Conservation (phyloP, 1,140 invertebrate genomes). For the Drosophila pallidifrons region DNA sequence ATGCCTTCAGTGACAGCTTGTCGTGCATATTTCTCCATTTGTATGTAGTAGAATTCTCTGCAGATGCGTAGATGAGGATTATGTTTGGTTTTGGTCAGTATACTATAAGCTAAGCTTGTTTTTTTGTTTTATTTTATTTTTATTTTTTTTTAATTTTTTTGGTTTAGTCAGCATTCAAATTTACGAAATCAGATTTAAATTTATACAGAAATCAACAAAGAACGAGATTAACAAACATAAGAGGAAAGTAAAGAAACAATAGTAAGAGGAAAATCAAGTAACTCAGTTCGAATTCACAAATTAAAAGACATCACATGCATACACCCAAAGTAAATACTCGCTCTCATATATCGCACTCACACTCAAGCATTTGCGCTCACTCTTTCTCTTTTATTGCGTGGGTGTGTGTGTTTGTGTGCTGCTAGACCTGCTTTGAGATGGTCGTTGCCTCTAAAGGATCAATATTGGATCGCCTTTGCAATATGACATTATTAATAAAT, state of each 20-base stretch:
- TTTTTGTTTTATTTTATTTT: slow-evolving; percentile 33
- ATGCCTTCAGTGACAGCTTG: slow-evolving; percentile 98
- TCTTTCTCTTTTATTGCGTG: slow-evolving; percentile 2
- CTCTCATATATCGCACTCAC: slow-evolving; percentile 8
- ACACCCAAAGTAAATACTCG: slow-evolving; percentile 34
- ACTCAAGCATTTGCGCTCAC: background rate
- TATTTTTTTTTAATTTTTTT: slow-evolving; percentile 28
- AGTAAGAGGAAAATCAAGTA: slow-evolving; percentile 35
- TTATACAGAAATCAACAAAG: slow-evolving; percentile 26
- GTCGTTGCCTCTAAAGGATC: slow-evolving; percentile 46
- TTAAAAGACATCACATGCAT: slow-evolving; percentile 37
- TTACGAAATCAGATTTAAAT: slow-evolving; percentile 64
- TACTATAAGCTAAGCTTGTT: slow-evolving; percentile 57
- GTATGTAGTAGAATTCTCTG: slow-evolving; percentile 99
- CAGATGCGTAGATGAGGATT: slow-evolving; percentile 86
- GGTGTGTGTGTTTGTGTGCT: slow-evolving; percentile 15
- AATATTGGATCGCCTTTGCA: slow-evolving; percentile 79
- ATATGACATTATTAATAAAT: slow-evolving; percentile 84
- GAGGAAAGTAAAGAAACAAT: slow-evolving; percentile 25
- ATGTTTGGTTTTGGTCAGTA: slow-evolving; percentile 79
- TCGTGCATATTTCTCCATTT: slow-evolving; percentile 99
- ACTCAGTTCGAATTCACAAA: slow-evolving; percentile 55
- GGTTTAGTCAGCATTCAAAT: slow-evolving; percentile 73
- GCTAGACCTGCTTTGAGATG: slow-evolving; percentile 38
- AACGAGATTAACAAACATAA: slow-evolving; percentile 22